Evolutionary conservation across 92 coral and sea anemone species (phyloP).

Genomic region (Porites divaricata): DNA sequence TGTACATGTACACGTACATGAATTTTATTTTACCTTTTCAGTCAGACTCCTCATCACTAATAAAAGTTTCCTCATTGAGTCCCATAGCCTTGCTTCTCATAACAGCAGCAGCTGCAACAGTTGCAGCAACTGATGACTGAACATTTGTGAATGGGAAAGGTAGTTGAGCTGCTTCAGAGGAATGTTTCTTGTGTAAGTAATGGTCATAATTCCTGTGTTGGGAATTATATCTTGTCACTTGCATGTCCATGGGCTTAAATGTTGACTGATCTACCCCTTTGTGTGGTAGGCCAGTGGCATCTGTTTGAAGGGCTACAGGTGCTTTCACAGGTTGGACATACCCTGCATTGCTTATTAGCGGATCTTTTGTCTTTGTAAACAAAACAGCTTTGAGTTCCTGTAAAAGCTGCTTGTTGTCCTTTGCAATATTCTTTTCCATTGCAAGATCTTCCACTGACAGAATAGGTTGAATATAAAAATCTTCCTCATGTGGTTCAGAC

Average conservation of each 20-base stretch:
- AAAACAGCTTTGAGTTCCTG: slow-evolving; percentile 87
- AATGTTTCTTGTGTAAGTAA: background rate
- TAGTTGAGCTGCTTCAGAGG: background rate
- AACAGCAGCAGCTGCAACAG: slow-evolving; percentile 86
- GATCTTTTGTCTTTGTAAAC: slow-evolving; percentile 80
- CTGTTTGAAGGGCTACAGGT: background rate
- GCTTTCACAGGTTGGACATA: slow-evolving; percentile 68
- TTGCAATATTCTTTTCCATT: slow-evolving; percentile 64
- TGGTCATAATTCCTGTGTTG: background rate
- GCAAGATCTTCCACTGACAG: slow-evolving; percentile 69
- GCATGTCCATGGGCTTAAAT: background rate
- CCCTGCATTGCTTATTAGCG: slow-evolving; percentile 81
- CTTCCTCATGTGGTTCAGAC: slow-evolving; percentile 71
- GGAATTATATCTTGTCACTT: background rate
- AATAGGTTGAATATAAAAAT: slow-evolving; percentile 21
- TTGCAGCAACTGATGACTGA: slow-evolving; percentile 76
- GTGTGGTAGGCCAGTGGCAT: background rate
- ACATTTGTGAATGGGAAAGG: slow-evolving; percentile 6
- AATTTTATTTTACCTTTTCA: background rate
- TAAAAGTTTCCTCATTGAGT: slow-evolving; percentile 79
- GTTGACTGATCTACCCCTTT: background rate
- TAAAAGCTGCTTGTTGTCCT: slow-evolving; percentile 84
- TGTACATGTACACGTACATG: background rate
- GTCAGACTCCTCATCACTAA: slow-evolving; percentile 73
- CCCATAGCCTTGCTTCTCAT: slow-evolving; percentile 74